Conservation (phyloP, 2,113 vertebrate species). For the Mirza zaza region DNA sequence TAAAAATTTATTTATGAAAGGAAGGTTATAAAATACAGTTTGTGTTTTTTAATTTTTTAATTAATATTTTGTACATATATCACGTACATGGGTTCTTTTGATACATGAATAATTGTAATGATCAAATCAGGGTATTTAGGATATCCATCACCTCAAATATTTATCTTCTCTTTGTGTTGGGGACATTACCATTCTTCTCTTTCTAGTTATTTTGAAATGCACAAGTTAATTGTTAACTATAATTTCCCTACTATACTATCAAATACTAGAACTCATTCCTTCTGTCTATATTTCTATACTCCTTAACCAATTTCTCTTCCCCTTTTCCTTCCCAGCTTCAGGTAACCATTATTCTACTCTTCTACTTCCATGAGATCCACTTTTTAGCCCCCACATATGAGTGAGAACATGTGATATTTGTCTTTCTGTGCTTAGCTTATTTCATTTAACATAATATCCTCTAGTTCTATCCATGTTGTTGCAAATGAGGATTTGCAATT, state of each 20-base stretch:
- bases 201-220: background rate
- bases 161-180: background rate
- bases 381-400: background rate
- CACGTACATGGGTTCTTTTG: background rate
- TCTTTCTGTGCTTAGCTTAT: too few relatives aligned
- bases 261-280: background rate
- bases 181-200: background rate
- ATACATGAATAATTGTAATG: background rate
- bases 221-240: background rate
- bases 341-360: background rate
- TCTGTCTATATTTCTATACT: background rate
- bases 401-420: background rate
- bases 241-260: background rate
- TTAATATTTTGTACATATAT: background rate
- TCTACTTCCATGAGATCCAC: background rate
- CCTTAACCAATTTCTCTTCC: background rate
- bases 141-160: background rate
- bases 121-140: background rate
- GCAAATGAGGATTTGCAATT: too few relatives aligned
- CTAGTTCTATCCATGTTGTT: too few relatives aligned
- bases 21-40: background rate
- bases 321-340: background rate
- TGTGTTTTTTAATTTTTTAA: background rate
- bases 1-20: background rate
- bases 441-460: too few relatives aligned